Evolutionary conservation across 2,797 vertebrate species (phyloP).

Genomic region (Synaphobranchus kaupii): DNA sequence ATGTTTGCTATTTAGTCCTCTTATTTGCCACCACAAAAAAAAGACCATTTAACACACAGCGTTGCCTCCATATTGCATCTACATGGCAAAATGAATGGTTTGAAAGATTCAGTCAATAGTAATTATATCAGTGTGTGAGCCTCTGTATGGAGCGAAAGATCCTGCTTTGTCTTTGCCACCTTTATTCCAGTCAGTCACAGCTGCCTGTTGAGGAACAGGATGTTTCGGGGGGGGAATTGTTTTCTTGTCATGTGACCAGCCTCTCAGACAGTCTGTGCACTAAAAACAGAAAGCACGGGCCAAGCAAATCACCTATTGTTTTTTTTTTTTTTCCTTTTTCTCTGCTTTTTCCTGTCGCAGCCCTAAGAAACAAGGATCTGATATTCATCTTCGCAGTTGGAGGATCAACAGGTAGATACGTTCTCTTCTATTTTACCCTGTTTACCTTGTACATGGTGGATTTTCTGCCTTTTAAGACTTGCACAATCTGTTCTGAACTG

Average conservation of each 20-base stretch:
- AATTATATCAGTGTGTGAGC: slow-evolving; percentile 39
- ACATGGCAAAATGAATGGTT: slow-evolving; percentile 31
- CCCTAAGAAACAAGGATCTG: neutral
- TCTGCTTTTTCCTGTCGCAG: slow-evolving; percentile 17
- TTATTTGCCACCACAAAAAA: neutral
- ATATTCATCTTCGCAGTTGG: slow-evolving; percentile 5
- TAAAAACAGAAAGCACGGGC: neutral
- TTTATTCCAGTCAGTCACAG: slow-evolving; percentile 44
- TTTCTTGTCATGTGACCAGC: slow-evolving; percentile 53
- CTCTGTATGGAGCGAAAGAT: slow-evolving; percentile 20
- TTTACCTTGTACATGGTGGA: slow-evolving; percentile 22
- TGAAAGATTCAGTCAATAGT: slow-evolving; percentile 50
- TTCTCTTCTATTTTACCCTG: slow-evolving; percentile 12
- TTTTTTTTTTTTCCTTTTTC: slow-evolving; percentile 26
- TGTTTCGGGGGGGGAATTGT: slow-evolving; percentile 52
- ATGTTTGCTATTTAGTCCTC: slow-evolving; percentile 4
- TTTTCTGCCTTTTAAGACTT: slow-evolving; percentile 22
- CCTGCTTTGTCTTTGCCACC: slow-evolving; percentile 27
- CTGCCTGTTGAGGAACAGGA: slow-evolving; percentile 53
- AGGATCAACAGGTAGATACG: slow-evolving; percentile 41
- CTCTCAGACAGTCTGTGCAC: slow-evolving; percentile 21
- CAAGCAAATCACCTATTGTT: neutral
- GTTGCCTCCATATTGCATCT: slow-evolving; percentile 40
- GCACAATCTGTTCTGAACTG: slow-evolving; percentile 26
- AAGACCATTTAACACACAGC: neutral